A percentile compares a stretch with the other conserved stretches of the same genome.
phyloP scores from a whole-genome alignment of 2,888 invertebrate genomes.

The Cosmorhoe ocellata region DNA sequence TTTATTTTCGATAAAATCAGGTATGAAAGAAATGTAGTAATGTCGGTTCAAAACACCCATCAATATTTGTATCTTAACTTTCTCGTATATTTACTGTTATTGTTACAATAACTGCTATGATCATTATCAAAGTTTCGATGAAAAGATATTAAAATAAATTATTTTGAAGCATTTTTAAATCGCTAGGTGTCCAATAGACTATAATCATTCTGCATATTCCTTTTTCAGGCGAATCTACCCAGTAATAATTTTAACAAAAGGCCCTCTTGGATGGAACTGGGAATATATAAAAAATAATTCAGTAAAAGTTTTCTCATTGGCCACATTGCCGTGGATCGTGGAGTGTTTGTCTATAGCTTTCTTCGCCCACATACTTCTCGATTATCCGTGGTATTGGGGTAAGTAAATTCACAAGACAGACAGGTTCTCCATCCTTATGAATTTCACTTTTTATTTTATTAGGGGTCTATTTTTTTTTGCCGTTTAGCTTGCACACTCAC shows the following conservation, averaged over 20 bases:
- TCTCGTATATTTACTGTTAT: background rate
- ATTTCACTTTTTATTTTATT: too few species aligned
- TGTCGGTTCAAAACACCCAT: too few species aligned
- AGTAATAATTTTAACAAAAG: conserved; percentile 75
- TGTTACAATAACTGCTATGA: background rate
- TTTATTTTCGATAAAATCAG: conserved; percentile 29
- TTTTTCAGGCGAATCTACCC: conserved; percentile 74
- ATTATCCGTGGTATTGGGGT: conserved; percentile 79
- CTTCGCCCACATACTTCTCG: conserved; percentile 68
- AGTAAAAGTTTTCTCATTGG: conserved; percentile 75
- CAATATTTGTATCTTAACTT: too few species aligned
- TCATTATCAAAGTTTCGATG: background rate
- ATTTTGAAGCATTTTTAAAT: conserved; percentile 13
- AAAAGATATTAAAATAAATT: conserved; percentile 3
- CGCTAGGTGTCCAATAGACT: conserved; percentile 15
- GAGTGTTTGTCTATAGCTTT: conserved; percentile 73
- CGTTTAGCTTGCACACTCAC: too few species aligned
- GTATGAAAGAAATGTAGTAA: too few species aligned
- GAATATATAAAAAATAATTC: conserved; percentile 75
- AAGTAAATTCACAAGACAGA: conserved; percentile 42
- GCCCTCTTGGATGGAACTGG: conserved; percentile 77
- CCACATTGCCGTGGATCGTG: conserved; percentile 73
- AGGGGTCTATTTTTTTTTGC: background rate
- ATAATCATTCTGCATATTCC: conserved; percentile 25
- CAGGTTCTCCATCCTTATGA: too few species aligned